These are phyloP conservation scores for Sitta europaea DNA, from an alignment of 2,113 vertebrate species.

Conservation along the genomic window DNA sequence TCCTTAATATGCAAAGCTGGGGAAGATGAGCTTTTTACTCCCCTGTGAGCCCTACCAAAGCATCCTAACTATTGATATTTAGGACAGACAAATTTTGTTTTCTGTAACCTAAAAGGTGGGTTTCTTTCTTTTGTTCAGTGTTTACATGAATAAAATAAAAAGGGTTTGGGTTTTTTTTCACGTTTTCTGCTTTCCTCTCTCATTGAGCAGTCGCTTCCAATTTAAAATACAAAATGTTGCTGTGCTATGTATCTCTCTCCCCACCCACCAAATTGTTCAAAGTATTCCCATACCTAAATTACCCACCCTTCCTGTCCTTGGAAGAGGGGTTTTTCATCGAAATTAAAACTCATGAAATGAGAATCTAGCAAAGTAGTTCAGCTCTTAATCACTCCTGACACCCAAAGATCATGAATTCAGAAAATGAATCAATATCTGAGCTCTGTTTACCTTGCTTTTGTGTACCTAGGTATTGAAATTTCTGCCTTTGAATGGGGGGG, in stretches of 20 bases:
- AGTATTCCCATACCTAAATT: not conserved
- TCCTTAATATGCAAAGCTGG: not conserved
- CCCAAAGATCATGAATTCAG: not conserved
- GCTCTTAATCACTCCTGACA: not conserved
- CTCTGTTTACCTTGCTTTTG: not conserved
- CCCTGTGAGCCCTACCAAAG: not conserved
- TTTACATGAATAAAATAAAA: not conserved
- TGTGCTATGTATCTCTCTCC: too few species aligned
- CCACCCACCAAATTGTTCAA: not conserved
- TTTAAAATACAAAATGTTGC: not conserved
- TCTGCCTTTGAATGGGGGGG: not conserved
- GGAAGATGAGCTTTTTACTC: not conserved
- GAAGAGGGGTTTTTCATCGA: not conserved
- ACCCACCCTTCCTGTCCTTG: not conserved
- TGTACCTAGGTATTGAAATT: slow-evolving; percentile 17
- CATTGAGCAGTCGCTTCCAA: not conserved
- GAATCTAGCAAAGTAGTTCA: not conserved
- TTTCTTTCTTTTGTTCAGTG: not conserved
- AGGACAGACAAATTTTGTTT: not conserved
- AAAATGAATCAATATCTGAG: not conserved
- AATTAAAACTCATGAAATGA: not conserved
- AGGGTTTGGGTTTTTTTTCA: accelerated
- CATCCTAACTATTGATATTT: not conserved
- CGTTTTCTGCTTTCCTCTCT: not conserved
- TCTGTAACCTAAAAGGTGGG: not conserved